Evolutionary conservation across 2,888 invertebrate genomes (phyloP).

Genomic region (Brachylomia viminalis): DNA sequence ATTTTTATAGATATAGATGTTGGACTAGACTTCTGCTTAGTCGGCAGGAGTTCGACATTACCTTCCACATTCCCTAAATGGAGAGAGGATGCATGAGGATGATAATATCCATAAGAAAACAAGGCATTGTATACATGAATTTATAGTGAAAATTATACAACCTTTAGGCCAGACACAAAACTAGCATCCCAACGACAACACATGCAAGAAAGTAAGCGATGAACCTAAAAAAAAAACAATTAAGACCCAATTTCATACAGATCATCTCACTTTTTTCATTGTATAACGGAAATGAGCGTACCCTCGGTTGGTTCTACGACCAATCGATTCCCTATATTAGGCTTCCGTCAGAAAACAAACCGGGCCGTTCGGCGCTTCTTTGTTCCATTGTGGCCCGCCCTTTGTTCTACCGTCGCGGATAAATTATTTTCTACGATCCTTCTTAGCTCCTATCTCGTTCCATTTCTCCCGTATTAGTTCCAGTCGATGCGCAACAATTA

Average conservation of each 20-base stretch:
- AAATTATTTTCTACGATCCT: conserved; percentile 90
- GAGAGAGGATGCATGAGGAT: background rate
- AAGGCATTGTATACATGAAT: background rate
- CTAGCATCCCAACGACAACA: background rate
- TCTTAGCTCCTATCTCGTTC: conserved; percentile 88
- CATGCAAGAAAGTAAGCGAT: background rate
- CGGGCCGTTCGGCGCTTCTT: conserved; percentile 84
- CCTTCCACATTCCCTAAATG: background rate
- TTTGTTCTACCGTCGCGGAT: conserved; percentile 89
- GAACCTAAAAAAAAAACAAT: conserved; percentile 47
- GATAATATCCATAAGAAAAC: background rate
- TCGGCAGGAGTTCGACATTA: background rate
- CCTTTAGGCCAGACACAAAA: background rate
- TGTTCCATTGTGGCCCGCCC: conserved; percentile 87
- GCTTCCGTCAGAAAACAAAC: conserved; percentile 88
- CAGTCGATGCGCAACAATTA: conserved; percentile 90
- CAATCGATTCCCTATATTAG: conserved; percentile 88
- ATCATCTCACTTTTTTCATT: conserved; percentile 72
- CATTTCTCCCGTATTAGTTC: conserved; percentile 90
- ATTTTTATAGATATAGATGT: too few species aligned
- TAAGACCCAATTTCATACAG: conserved; percentile 60
- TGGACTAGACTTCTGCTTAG: background rate
- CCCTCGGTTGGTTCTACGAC: conserved; percentile 80
- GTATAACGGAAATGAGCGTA: conserved; percentile 78
- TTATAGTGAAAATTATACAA: background rate